These are phyloP conservation scores for Pollenia angustigena DNA, from an alignment of 2,888 invertebrate genomes.

Conservation along the genomic window DNA sequence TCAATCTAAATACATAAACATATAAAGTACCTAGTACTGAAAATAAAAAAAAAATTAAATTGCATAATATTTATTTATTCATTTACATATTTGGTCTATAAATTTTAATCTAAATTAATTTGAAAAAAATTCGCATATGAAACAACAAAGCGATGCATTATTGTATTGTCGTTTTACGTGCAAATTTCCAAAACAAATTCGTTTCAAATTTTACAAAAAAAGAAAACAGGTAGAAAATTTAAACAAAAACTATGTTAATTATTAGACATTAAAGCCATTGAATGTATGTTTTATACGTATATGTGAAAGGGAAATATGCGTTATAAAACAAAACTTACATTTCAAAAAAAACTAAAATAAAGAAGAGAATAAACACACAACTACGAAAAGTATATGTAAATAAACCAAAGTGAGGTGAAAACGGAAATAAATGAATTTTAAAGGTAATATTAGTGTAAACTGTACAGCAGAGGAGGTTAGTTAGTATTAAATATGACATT, in stretches of 20 bases:
- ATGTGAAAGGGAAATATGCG: conserved; percentile 2
- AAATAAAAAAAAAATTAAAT: too few species aligned
- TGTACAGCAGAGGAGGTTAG: not conserved
- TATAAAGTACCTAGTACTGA: too few species aligned
- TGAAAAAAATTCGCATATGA: not conserved
- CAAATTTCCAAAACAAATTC: not conserved
- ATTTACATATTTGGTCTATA: too few species aligned
- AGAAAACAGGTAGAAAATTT: not conserved
- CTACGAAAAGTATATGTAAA: conserved; percentile 2
- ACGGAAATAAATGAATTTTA: not conserved
- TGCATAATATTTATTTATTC: too few species aligned
- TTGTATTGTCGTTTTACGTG: not conserved
- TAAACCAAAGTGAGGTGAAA: conserved; percentile 10
- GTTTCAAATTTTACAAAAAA: not conserved
- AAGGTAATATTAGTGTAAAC: conserved; percentile 3
- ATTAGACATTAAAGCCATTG: conserved; percentile 14
- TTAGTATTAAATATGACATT: conserved; percentile 25
- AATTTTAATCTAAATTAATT: not conserved
- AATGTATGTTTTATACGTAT: conserved; percentile 27
- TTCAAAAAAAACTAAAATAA: conserved; percentile 33
- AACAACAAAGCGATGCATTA: not conserved
- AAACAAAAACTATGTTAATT: conserved; percentile 16
- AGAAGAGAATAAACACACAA: conserved; percentile 7
- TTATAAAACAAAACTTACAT: conserved; percentile 33
- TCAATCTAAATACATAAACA: too few species aligned